These are phyloP conservation scores for Pelecanoides urinatrix DNA, from an alignment of 2,113 vertebrate genomes.

Conservation along the genomic window DNA sequence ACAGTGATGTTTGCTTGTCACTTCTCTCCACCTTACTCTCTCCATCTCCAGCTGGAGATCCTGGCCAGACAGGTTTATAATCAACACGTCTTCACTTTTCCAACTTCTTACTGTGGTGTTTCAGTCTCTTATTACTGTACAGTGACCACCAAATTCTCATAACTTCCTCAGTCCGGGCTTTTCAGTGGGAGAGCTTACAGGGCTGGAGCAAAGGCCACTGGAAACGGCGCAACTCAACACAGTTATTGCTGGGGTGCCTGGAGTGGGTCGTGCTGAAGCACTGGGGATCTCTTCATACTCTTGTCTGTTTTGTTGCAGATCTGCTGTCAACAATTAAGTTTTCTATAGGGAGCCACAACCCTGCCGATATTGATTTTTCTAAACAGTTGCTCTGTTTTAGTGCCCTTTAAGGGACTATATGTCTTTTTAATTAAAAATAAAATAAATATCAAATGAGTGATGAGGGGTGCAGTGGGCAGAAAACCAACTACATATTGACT, in stretches of 20 bases:
- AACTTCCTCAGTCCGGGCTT: background rate
- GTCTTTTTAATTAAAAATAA: conserved; percentile 66
- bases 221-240: background rate
- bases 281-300: background rate
- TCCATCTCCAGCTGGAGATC: background rate
- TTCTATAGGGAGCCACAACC: conserved; percentile 25
- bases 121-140: background rate
- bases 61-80: background rate
- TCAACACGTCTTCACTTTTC: background rate
- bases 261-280: background rate
- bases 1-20: background rate
- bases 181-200: background rate
- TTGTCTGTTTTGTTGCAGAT: conserved; percentile 17
- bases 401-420: conserved; percentile 10
- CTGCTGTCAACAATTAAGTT: conserved; percentile 47
- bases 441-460: conserved; percentile 38
- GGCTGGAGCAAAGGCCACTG: background rate
- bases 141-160: background rate
- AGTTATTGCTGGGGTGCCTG: background rate
- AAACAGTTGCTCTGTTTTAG: conserved; percentile 14
- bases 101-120: background rate
- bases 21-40: background rate
- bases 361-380: conserved; percentile 48
- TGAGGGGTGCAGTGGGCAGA: conserved; percentile 37
- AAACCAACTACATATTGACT: conserved; percentile 3